A percentile compares a stretch with the other conserved stretches of the same genome.
phyloP scores from a whole-genome alignment of 2,888 invertebrate genomes.

The Norana najaformis region DNA sequence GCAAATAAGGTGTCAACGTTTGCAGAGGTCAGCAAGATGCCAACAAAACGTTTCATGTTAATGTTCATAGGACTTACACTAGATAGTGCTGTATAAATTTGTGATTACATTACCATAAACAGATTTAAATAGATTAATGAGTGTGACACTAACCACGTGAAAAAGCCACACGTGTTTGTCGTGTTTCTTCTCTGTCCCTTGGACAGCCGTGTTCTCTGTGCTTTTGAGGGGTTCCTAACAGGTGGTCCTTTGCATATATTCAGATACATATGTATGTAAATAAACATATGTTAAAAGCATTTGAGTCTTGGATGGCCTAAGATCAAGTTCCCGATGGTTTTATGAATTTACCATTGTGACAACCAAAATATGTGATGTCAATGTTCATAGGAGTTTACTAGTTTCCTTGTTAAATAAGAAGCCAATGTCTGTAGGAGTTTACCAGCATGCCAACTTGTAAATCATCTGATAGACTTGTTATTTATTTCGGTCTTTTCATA shows the following conservation, averaged over 20 bases:
- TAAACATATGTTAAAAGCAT: too few species aligned
- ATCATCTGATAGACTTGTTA: neutral
- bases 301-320: neutral
- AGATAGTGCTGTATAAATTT: neutral
- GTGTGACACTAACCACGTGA: neutral
- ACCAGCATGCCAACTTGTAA: neutral
- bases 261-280: neutral
- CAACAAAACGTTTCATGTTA: neutral
- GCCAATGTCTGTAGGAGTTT: neutral
- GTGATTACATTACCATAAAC: neutral
- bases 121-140: neutral
- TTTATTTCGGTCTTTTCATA: neutral
- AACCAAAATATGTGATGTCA: neutral
- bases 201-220: neutral
- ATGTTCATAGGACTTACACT: neutral
- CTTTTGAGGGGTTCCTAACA: too few species aligned
- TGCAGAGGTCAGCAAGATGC: too few species aligned
- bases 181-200: neutral
- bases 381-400: neutral
- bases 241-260: neutral
- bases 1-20: too few species aligned
- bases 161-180: neutral
- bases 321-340: too few species aligned
- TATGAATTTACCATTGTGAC: neutral
- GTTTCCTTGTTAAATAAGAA: neutral